Percentiles rank a stretch among this genome's conserved stretches.
Conservation (phyloP, 2,113 vertebrate genomes). For the Cyprinodon tularosa region DNA sequence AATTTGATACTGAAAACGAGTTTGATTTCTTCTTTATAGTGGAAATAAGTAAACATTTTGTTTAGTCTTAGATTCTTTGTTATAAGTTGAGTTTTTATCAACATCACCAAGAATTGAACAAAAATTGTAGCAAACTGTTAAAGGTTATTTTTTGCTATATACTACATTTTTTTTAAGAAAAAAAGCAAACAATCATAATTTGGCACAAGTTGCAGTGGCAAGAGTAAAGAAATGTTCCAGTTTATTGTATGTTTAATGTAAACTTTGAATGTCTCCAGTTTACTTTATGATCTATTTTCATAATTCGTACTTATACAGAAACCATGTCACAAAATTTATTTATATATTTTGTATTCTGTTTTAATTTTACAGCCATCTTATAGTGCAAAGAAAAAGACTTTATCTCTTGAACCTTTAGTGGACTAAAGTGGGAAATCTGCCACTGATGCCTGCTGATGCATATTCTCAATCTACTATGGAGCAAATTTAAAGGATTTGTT, state of each 20-base stretch:
- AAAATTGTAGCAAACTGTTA: neutral
- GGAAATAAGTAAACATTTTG: neutral
- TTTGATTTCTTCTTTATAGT: conserved; percentile 11
- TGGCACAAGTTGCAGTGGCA: neutral
- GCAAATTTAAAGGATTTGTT: neutral
- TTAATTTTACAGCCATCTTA: neutral
- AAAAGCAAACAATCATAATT: neutral
- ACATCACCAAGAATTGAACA: neutral
- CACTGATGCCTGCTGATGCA: neutral
- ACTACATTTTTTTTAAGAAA: neutral
- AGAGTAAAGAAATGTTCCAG: neutral
- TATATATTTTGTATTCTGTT: neutral
- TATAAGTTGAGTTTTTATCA: neutral
- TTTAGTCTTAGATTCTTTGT: neutral
- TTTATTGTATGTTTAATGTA: neutral
- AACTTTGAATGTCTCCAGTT: neutral
- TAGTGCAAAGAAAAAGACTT: neutral
- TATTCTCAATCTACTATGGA: neutral
- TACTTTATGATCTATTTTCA: neutral
- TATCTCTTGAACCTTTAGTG: neutral
- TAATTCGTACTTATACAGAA: neutral
- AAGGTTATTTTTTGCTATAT: neutral
- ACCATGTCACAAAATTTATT: neutral
- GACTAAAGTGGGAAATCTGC: neutral
- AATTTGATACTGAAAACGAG: conserved; percentile 65